Conservation (phyloP, 92 coral and sea anemone genomes). For the Epizoanthus ramosus region DNA sequence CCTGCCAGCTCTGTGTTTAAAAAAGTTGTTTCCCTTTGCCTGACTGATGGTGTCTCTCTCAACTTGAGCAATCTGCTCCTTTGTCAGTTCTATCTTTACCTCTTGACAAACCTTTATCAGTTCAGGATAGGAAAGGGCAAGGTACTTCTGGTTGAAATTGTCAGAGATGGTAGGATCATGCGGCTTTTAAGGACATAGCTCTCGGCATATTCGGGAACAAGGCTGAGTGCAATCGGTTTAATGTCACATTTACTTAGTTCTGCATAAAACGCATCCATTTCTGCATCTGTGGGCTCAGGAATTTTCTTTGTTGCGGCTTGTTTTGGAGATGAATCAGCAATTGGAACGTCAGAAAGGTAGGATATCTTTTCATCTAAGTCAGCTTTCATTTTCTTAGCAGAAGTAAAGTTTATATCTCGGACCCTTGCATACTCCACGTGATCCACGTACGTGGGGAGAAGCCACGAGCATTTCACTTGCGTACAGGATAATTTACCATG, state of each 20-base stretch:
- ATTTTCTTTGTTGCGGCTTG: background rate
- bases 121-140: conserved; percentile 46
- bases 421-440: conserved; percentile 50
- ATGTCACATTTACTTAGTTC: conserved; percentile 3
- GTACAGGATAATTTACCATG: conserved; percentile 50
- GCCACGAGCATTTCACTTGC: conserved; percentile 60
- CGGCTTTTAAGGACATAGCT: conserved; percentile 46
- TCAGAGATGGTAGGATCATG: conserved; percentile 32
- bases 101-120: conserved; percentile 43
- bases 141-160: conserved; percentile 29
- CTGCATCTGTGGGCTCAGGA: conserved; percentile 30
- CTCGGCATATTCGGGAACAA: conserved; percentile 40
- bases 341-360: background rate
- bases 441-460: conserved; percentile 55
- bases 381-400: conserved; percentile 62
- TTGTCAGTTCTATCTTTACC: conserved; percentile 26
- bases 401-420: conserved; percentile 61
- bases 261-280: conserved; percentile 29
- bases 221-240: conserved; percentile 36
- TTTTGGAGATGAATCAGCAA: conserved; percentile 9
- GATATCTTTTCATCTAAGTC: conserved; percentile 43
- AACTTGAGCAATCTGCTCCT: conserved; percentile 46
- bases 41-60: conserved; percentile 57
- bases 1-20: conserved; percentile 50
- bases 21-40: conserved; percentile 35